Evolutionary conservation across 2,797 vertebrate species (phyloP).

Genomic region (Cyprinella venusta): DNA sequence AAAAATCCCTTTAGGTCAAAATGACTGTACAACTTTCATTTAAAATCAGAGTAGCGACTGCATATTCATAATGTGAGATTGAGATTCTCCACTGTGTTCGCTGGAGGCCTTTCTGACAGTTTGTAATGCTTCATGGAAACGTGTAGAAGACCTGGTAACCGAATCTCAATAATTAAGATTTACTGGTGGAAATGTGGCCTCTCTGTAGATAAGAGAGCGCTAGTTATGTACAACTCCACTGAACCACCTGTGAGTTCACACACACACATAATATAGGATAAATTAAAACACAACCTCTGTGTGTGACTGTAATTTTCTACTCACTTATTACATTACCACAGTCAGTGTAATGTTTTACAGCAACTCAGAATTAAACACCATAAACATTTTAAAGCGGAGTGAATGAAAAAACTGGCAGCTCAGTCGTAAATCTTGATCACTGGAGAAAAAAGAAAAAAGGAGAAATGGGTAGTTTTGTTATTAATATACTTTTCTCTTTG

Average conservation of each 20-base stretch:
- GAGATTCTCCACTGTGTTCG: background rate
- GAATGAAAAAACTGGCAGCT: constrained; percentile 5
- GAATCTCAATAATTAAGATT: constrained; percentile 65
- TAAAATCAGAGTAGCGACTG: background rate
- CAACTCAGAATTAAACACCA: background rate
- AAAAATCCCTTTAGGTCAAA: constrained; percentile 5
- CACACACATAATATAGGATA: background rate
- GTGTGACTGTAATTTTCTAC: constrained; percentile 6
- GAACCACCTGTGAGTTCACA: constrained; percentile 50
- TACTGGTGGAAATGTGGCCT: constrained; percentile 54
- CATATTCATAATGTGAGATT: background rate
- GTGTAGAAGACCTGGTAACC: constrained; percentile 51
- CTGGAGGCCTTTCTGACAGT: constrained; percentile 3
- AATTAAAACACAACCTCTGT: background rate
- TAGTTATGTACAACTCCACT: constrained; percentile 12
- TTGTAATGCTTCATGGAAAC: background rate
- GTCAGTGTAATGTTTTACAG: background rate
- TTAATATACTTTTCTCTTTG: background rate
- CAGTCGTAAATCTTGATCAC: background rate
- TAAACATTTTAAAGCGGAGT: background rate
- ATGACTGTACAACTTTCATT: constrained; percentile 8
- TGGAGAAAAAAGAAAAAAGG: background rate
- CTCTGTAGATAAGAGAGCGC: constrained; percentile 57
- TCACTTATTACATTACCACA: constrained; percentile 7
- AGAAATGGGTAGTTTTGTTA: background rate